Base-by-base conservation (phyloP, 2,888 invertebrate species). In the Opisthograptis luteolata region DNA sequence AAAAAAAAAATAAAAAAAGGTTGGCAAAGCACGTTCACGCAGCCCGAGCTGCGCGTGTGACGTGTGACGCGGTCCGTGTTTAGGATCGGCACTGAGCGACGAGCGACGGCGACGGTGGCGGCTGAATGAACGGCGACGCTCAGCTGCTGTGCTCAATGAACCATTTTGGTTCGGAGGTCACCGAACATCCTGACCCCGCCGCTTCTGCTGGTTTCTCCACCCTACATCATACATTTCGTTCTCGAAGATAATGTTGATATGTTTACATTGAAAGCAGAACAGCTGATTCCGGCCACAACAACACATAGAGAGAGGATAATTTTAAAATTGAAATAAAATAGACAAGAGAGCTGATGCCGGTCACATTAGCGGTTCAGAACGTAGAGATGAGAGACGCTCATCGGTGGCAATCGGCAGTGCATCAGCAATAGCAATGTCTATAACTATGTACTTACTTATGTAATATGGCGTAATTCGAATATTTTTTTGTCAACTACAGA, bases 61-160 rank as follows among this genome's bases (percentile, higher is more conserved):
- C 88, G 89, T 87, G 89, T 87, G 76, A 71, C 81, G 81, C 88
- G 88, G 79, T 74, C 84, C 79, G 83, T 81, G 89, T 80, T 87
- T 86, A 76, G 82, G 75, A 80, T 76, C 80, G 79, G 77, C 83
- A 87, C 87, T 87, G 87, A 85, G 76, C 80, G 70, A 67, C 73
- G 74, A 68, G 72, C 75, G 70, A 63, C 62, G 64, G 66, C 66
- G 65, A 58, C 55, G 15, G 31, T 17, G 63, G 8, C 70, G 74
- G 70, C 74, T 85, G 79, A 87, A 83, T 85, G 87, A 76, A 73
- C 76, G 76, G 68, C 71, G 73, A 67, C 71, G 79, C 81, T 80
- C 86, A 84, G 81, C 84, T 85, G 84, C 74, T 80, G 78, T 80
- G 76, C 86, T 88, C 88, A 88, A 87, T 90, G 89, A 87, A 87